Conservation (phyloP, 2,888 invertebrate species). For the Apamea crenata region DNA sequence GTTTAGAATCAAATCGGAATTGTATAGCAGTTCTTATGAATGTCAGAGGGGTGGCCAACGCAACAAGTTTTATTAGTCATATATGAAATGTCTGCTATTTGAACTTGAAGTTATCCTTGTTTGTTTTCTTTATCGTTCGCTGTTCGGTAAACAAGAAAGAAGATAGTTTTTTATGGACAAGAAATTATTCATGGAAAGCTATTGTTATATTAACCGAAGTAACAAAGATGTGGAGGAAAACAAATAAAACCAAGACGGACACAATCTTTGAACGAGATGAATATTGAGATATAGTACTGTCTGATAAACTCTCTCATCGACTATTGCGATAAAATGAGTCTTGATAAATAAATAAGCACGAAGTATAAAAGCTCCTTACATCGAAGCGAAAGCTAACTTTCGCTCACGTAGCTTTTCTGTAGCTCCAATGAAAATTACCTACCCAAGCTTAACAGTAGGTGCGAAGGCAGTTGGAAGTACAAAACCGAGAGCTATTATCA, state of each 20-base stretch:
- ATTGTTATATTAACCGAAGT: conserved; percentile 32
- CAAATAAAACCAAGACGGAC: conserved; percentile 36
- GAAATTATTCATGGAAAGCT: conserved; percentile 35
- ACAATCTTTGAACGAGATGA: neutral
- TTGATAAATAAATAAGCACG: conserved; percentile 60
- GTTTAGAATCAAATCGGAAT: conserved; percentile 23
- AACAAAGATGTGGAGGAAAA: conserved; percentile 32
- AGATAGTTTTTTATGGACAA: conserved; percentile 38
- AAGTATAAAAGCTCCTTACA: conserved; percentile 41
- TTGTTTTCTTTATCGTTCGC: conserved; percentile 63
- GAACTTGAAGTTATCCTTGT: conserved; percentile 62
- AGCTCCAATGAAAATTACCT: conserved; percentile 64
- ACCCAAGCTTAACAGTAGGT: conserved; percentile 65
- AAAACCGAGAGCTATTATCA: conserved; percentile 74
- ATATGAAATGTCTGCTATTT: conserved; percentile 52
- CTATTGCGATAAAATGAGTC: conserved; percentile 66
- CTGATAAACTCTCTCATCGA: conserved; percentile 57
- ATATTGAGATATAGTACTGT: conserved; percentile 24
- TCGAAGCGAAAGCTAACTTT: conserved; percentile 64
- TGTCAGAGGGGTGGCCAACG: conserved; percentile 29
- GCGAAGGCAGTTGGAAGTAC: conserved; percentile 48
- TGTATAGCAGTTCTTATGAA: conserved; percentile 21
- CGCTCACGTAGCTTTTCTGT: conserved; percentile 70
- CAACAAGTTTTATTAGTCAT: conserved; percentile 52
- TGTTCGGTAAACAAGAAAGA: conserved; percentile 34